Evolutionary conservation across 2,113 vertebrate species (phyloP).

Genomic region (Micromys minutus): DNA sequence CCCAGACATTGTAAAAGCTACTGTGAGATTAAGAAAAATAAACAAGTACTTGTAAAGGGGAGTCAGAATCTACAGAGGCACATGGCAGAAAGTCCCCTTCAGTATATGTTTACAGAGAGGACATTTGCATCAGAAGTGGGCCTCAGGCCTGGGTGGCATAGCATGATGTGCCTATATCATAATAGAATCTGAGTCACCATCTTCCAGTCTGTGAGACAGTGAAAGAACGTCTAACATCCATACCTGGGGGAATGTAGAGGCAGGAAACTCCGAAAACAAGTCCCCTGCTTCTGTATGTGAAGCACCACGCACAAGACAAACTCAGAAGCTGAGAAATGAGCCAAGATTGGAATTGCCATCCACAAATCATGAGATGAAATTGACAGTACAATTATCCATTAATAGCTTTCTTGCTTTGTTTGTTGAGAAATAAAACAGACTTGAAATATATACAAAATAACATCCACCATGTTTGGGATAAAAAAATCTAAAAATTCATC

Average conservation of each 20-base stretch:
- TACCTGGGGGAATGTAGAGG: neutral
- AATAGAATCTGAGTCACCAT: neutral
- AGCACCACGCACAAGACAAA: neutral
- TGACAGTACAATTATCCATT: neutral
- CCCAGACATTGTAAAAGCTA: neutral
- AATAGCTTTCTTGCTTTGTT: neutral
- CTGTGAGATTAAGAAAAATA: neutral
- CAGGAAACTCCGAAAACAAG: neutral
- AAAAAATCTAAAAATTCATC: conserved; percentile 24
- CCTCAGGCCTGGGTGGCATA: neutral
- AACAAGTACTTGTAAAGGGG: neutral
- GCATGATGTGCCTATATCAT: too few relatives aligned
- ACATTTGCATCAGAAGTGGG: neutral
- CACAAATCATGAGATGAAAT: neutral
- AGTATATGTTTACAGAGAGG: neutral
- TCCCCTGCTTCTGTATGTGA: neutral
- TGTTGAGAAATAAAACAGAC: neutral
- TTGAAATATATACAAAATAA: neutral
- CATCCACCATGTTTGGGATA: neutral
- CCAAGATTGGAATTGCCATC: neutral
- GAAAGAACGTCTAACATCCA: neutral
- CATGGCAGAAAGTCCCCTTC: neutral
- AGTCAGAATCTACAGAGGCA: neutral
- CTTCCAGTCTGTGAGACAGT: neutral
- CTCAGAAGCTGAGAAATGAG: neutral